Base-by-base conservation (phyloP, 1,140 invertebrate genomes). In the Conus betulinus region DNA sequence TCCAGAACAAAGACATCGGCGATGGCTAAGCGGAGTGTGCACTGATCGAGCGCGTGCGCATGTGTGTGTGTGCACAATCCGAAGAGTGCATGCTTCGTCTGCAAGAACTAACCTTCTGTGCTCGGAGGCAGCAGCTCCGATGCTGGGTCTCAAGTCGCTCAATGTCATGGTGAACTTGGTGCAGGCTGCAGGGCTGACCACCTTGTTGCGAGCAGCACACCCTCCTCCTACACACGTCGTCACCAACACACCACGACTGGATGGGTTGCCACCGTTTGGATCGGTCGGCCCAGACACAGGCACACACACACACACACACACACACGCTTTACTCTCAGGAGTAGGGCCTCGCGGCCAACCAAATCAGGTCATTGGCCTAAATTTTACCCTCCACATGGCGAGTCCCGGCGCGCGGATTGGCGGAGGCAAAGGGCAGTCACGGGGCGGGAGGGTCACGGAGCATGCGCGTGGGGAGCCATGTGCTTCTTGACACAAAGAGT, bases 321-420 rank as follows among this genome's bases (percentile, higher is more conserved):
- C 82, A 84, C 82, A 52, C 17, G n/a, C 27, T 60, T 11, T 15
- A 15, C 79, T 55, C 51, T 81, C 7, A 5, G 25, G 76, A 39
- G 3, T 8, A 20, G 39, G 6, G 79, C 79, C 51, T 81, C 79
- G 79, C 82, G 5, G 63, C 82, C 82, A 60, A 63, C 82, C 82
- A 84, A 84, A 84, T 84, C 82, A 84, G 82, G 82, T 84, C 82
- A 84, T 60, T 15, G 53, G 82, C 82, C 82, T 84, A 84, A 10
- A 63, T 63, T 63, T 84, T 63, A 84, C 82, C 5, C 10, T n/a
- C 55, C 82, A 84, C 82, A 84, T 84, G 82, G 55, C 82, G 23
- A 25, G 20, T 4, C 27, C 23, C 39, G 55, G 82, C 55, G 55
- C 82, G 60, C 55, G 15, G 82, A 84, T 84, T 84, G 82, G 82